Evolutionary conservation across 2,797 vertebrate genomes (phyloP).

Genomic region (Echeneis naucrates): DNA sequence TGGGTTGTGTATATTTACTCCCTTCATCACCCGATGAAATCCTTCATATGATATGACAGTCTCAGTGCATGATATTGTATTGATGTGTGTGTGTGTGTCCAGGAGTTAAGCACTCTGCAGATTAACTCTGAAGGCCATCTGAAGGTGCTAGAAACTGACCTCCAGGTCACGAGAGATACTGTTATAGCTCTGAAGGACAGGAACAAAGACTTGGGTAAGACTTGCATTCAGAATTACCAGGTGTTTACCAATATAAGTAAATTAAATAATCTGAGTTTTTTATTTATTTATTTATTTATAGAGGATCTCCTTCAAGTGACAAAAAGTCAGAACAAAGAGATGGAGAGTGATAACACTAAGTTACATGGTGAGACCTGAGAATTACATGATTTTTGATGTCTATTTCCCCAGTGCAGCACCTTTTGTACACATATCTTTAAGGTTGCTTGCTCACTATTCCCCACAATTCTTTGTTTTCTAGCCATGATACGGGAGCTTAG

Average conservation of each 20-base stretch:
- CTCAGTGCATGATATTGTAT: not conserved
- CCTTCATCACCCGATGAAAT: not conserved
- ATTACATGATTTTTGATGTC: not conserved
- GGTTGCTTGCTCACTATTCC: not conserved
- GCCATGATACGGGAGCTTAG: constrained; percentile 80
- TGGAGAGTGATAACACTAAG: constrained; percentile 78
- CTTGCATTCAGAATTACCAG: not conserved
- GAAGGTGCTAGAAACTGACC: constrained; percentile 78
- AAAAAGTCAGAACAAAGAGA: constrained; percentile 77
- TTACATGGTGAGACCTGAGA: constrained; percentile 77
- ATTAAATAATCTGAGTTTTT: not conserved
- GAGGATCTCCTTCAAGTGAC: constrained; percentile 82
- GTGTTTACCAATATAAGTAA: not conserved
- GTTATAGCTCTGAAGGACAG: constrained; percentile 76
- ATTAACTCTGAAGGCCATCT: constrained; percentile 81
- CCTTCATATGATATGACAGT: not conserved
- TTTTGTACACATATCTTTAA: not conserved
- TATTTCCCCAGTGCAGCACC: not conserved
- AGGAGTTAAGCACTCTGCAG: constrained; percentile 85
- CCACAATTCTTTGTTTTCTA: constrained; percentile 45
- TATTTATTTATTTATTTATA: constrained; percentile 44
- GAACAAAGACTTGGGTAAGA: constrained; percentile 83
- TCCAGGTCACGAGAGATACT: constrained; percentile 74
- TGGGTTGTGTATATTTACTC: not conserved
- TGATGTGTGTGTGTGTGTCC: not conserved